Conservation (phyloP, 2,113 vertebrate species). For the Cygnus buccinator region DNA sequence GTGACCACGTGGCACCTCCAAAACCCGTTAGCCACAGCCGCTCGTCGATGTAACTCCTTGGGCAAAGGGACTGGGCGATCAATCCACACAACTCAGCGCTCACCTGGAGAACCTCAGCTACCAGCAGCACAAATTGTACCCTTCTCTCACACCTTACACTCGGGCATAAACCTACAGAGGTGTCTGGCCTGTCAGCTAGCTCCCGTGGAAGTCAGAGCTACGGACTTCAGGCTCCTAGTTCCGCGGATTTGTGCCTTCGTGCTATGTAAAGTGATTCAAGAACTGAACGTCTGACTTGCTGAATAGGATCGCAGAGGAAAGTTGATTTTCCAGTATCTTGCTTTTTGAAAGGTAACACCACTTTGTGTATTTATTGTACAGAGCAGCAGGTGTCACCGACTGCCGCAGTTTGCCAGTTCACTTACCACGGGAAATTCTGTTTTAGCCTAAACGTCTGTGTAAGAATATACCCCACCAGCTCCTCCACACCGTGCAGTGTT, state of each 20-base stretch:
- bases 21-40: rapidly evolving
- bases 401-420: neutral
- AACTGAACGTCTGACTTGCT: neutral
- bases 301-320: neutral
- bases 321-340: neutral
- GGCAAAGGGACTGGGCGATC: rapidly evolving
- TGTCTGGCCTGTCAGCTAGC: neutral
- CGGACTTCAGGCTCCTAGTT: rapidly evolving
- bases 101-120: rapidly evolving
- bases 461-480: neutral
- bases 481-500: rapidly evolving
- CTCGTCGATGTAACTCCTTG: rapidly evolving
- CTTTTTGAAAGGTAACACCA: neutral
- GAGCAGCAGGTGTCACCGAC: neutral
- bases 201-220: neutral
- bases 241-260: conserved; percentile 24
- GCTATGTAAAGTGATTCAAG: neutral
- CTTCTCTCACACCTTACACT: neutral
- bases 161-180: neutral
- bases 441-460: neutral
- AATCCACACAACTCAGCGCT: rapidly evolving
- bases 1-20: neutral
- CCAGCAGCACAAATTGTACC: neutral
- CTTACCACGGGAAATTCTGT: neutral
- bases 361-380: neutral